These are phyloP conservation scores for Bujurquina vittata DNA, from an alignment of 2,113 vertebrate genomes.

Conservation along the genomic window DNA sequence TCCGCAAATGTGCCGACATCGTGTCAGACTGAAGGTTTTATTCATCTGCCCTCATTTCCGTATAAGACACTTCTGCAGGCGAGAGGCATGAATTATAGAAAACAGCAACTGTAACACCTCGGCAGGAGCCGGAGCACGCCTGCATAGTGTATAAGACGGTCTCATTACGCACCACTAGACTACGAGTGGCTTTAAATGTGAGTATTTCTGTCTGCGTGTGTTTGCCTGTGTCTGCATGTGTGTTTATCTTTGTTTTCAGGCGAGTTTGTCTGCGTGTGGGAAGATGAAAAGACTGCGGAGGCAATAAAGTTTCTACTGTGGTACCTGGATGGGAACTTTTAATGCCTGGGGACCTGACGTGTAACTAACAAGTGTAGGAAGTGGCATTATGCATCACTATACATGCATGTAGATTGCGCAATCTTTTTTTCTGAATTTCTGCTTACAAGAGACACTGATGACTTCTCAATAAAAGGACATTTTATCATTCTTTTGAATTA, in stretches of 20 bases:
- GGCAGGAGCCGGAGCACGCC: constrained; percentile 4
- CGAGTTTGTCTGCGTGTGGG: constrained; percentile 45
- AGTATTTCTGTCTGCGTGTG: constrained; percentile 18
- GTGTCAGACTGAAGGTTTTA: constrained; percentile 22
- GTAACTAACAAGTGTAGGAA: constrained; percentile 13
- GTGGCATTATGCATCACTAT: neutral
- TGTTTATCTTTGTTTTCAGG: constrained; percentile 58
- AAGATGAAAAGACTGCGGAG: constrained; percentile 49
- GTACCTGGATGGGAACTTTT: constrained; percentile 33
- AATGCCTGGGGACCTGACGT: constrained; percentile 12
- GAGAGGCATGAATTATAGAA: constrained; percentile 51
- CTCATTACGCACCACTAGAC: constrained; percentile 46
- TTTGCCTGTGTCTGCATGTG: constrained; percentile 17
- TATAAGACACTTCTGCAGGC: constrained; percentile 32
- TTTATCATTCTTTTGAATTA: neutral
- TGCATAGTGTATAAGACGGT: constrained; percentile 24
- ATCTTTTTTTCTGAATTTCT: neutral
- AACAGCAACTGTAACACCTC: constrained; percentile 33
- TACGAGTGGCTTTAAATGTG: constrained; percentile 25
- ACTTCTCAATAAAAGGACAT: neutral
- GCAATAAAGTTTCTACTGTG: constrained; percentile 29
- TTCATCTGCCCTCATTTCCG: constrained; percentile 50
- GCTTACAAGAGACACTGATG: neutral
- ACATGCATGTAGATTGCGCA: neutral
- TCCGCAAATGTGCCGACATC: constrained; percentile 8